Percentiles rank a stretch among this genome's conserved stretches.
Evolutionary conservation across 53 echinoderm and acorn worm species (phyloP).

Genomic region (Stichopus horrens): DNA sequence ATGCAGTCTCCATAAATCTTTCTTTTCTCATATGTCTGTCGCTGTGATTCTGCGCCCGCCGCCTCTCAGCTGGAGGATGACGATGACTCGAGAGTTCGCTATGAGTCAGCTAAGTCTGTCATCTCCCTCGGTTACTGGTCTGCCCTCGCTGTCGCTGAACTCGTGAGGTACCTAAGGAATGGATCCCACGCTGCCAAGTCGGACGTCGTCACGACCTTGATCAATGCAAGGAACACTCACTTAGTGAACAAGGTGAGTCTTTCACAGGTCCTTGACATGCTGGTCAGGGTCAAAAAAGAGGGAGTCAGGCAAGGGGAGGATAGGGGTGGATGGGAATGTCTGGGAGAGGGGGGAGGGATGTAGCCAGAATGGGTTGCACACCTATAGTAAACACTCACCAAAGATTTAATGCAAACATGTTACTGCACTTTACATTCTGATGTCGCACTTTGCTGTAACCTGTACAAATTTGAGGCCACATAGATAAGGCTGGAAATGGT

Average conservation of each 20-base stretch:
- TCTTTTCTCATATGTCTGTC: no score
- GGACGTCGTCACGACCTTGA: conserved; percentile 84
- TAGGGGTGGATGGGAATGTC: not conserved
- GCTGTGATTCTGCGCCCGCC: no score
- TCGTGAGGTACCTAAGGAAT: conserved; percentile 68
- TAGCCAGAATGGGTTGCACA: no score
- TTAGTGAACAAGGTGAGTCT: conserved; percentile 69
- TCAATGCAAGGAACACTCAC: conserved; percentile 73
- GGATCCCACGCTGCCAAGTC: conserved; percentile 59
- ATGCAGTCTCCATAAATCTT: no score
- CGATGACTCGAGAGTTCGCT: conserved; percentile 67
- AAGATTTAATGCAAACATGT: no score
- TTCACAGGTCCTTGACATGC: not conserved
- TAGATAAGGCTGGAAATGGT: no score
- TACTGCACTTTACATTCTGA: no score
- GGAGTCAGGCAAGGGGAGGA: not conserved
- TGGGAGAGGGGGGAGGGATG: no score
- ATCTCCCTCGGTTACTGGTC: conserved; percentile 83
- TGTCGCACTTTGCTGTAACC: no score
- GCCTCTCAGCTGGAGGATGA: conserved; percentile 70
- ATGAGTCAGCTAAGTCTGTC: conserved; percentile 80
- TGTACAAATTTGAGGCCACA: no score
- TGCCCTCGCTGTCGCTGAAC: conserved; percentile 63
- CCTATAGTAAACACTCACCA: no score
- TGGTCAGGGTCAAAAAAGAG: not conserved